Conservation (phyloP, 2,113 vertebrate species). For the Heteronetta atricapilla region DNA sequence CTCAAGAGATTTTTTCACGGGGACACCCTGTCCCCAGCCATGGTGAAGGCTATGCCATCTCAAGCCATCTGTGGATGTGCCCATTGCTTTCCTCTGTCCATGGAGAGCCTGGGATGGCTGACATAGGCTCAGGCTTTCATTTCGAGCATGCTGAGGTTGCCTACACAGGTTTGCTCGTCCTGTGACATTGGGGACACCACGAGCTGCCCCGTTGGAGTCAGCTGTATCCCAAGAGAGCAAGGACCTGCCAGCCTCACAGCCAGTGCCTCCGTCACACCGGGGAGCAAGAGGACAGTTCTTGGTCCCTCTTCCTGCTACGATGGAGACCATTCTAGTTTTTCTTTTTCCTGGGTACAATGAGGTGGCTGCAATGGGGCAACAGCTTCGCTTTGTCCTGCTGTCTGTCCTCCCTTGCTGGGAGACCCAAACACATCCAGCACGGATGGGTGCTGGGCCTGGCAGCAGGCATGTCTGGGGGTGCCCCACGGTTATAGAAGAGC, state of each 20-base stretch:
- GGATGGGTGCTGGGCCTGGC: too few species aligned
- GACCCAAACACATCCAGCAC: too few species aligned
- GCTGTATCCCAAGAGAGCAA: background rate
- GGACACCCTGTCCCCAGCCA: background rate
- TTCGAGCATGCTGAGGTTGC: background rate
- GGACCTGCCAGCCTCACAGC: background rate
- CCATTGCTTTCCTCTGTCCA: fast-evolving
- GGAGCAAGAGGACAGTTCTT: background rate
- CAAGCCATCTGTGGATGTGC: background rate
- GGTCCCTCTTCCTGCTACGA: fast-evolving
- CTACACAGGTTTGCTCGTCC: background rate
- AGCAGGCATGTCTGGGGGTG: too few species aligned
- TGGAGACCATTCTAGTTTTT: background rate
- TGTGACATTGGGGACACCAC: fast-evolving
- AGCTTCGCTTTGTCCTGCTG: background rate
- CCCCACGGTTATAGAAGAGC: background rate
- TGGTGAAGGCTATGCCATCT: background rate
- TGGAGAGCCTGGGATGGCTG: fast-evolving
- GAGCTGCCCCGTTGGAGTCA: background rate
- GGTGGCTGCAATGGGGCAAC: background rate
- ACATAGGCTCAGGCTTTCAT: fast-evolving
- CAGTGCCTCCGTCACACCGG: background rate
- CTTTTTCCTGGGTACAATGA: background rate
- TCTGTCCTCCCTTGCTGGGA: background rate
- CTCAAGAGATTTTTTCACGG: background rate